These are phyloP conservation scores for Holacanthella duospinosa DNA, from an alignment of 2,888 invertebrate genomes.

Conservation along the genomic window DNA sequence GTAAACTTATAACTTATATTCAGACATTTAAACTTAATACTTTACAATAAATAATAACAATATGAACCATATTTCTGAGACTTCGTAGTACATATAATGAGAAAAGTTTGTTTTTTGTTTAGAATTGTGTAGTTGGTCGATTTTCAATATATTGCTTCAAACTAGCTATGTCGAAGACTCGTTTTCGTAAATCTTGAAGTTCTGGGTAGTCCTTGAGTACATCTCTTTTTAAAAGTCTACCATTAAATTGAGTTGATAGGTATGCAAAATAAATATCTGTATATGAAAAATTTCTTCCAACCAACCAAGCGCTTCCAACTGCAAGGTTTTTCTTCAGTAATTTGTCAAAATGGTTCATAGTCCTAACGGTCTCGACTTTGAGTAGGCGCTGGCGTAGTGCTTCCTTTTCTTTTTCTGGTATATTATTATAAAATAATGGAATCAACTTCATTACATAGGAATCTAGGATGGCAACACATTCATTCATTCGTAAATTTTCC, in stretches of 20 bases:
- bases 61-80: neutral
- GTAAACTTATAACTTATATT: too few species aligned
- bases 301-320: conserved; percentile 35
- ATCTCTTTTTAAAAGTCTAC: conserved; percentile 46
- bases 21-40: too few species aligned
- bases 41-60: too few species aligned
- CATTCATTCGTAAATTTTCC: conserved; percentile 50
- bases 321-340: neutral
- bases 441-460: conserved; percentile 39
- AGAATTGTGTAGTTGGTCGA: conserved; percentile 49
- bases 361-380: conserved; percentile 45
- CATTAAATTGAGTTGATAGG: conserved; percentile 43
- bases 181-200: conserved; percentile 46
- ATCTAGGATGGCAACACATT: conserved; percentile 48
- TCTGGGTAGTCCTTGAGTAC: conserved; percentile 48
- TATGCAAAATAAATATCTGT: neutral
- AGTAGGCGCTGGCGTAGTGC: neutral
- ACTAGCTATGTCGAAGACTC: conserved; percentile 47
- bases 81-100: neutral
- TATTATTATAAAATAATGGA: neutral
- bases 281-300: conserved; percentile 31
- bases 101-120: conserved; percentile 36
- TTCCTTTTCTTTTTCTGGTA: neutral
- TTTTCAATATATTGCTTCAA: conserved; percentile 50
- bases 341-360: conserved; percentile 47